These are phyloP conservation scores for Magallana nippona DNA, from an alignment of 2,888 invertebrate species.

Conservation along the genomic window DNA sequence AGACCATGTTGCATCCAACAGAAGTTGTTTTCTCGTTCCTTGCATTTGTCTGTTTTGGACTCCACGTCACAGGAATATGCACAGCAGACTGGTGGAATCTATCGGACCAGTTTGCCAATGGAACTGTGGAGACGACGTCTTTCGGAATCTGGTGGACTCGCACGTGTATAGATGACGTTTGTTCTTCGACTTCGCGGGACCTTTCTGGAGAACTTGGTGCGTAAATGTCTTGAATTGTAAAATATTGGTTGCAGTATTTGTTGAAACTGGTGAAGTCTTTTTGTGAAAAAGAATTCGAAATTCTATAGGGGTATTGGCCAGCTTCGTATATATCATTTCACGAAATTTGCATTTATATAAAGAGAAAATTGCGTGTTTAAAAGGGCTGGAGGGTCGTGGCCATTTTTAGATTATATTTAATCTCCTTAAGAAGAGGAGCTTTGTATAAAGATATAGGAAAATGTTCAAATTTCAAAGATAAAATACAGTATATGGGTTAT, in stretches of 20 bases:
- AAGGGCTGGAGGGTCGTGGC: too few species aligned
- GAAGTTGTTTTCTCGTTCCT: slow-evolving; percentile 14
- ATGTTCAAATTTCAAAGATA: too few species aligned
- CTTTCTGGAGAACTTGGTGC: slow-evolving; percentile 35
- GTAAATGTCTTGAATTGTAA: neutral
- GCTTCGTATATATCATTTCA: too few species aligned
- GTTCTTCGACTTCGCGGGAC: neutral
- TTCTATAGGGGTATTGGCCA: too few species aligned
- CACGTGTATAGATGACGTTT: slow-evolving; percentile 12
- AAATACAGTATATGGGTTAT: too few species aligned
- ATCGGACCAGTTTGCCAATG: slow-evolving; percentile 11
- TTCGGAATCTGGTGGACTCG: slow-evolving; percentile 38
- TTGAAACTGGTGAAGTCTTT: too few species aligned
- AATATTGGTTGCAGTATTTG: neutral
- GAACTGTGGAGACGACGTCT: neutral
- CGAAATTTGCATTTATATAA: too few species aligned
- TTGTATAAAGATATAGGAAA: too few species aligned
- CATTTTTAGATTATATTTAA: too few species aligned
- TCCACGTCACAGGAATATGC: slow-evolving; percentile 27
- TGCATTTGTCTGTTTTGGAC: neutral
- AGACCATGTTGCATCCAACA: neutral
- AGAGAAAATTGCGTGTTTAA: too few species aligned
- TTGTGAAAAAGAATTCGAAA: too few species aligned
- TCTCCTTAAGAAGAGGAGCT: too few species aligned
- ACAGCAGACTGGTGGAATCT: slow-evolving; percentile 36